These are phyloP conservation scores for Scomberomorus guttatus DNA, from an alignment of 2,797 vertebrate genomes.

Conservation along the genomic window DNA sequence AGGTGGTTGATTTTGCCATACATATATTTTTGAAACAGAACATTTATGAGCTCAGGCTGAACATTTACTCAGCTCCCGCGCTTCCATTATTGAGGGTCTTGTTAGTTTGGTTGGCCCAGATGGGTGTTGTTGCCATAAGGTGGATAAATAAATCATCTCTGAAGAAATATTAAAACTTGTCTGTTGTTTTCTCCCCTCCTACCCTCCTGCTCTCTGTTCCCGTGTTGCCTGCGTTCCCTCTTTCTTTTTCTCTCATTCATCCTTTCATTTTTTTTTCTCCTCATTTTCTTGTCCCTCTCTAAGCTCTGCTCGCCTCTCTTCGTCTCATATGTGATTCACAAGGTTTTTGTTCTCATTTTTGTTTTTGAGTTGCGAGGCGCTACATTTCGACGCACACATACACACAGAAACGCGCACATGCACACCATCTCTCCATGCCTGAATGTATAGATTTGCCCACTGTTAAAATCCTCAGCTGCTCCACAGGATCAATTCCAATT, in stretches of 20 bases:
- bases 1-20: constrained; percentile 12
- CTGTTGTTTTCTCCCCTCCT: constrained; percentile 53
- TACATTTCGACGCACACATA: constrained; percentile 2
- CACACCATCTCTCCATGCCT: not conserved
- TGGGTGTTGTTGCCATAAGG: constrained; percentile 76
- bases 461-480: constrained; percentile 63
- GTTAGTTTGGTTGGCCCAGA: constrained; percentile 65
- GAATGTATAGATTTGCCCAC: constrained; percentile 68
- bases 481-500: constrained; percentile 79
- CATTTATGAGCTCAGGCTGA: constrained; percentile 35
- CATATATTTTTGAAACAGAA: constrained; percentile 31
- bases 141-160: constrained; percentile 82
- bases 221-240: constrained; percentile 8
- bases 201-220: constrained; percentile 36
- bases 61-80: constrained; percentile 22
- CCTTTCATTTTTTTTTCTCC: constrained; percentile 19
- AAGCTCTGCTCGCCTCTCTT: constrained; percentile 17
- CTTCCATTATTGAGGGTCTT: constrained; percentile 60
- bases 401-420: not conserved
- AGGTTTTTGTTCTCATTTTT: constrained; percentile 22
- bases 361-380: constrained; percentile 21
- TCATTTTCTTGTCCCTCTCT: constrained; percentile 14
- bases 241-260: constrained; percentile 41
- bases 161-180: constrained; percentile 82
- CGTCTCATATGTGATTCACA: constrained; percentile 46